Conservation (phyloP, 1,140 invertebrate genomes). For the Ceratoteleas bidentatus region DNA sequence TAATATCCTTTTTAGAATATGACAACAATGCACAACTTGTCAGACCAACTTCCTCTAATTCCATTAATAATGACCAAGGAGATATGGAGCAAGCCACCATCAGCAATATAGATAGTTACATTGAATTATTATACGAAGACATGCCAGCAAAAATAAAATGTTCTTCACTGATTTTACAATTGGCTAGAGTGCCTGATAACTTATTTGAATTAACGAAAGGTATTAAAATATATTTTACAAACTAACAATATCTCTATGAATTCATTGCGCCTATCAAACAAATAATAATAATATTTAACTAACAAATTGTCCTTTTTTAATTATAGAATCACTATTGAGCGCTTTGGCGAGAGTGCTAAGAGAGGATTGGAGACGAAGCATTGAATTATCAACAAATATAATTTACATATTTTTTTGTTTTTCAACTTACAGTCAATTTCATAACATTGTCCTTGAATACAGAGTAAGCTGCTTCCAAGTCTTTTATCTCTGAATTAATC, state of each 20-base stretch:
- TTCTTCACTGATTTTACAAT: conserved; percentile 93
- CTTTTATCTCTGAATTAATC: neutral
- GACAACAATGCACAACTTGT: conserved; percentile 69
- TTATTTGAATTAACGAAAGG: conserved; percentile 95
- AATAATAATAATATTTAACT: conserved; percentile 4
- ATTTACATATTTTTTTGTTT: conserved; percentile 99
- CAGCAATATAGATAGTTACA: conserved; percentile 94
- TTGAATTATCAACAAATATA: conserved; percentile 97
- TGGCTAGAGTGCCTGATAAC: conserved; percentile 96
- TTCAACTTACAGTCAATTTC: conserved; percentile 97
- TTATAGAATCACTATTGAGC: conserved; percentile 95
- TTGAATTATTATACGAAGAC: conserved; percentile 98
- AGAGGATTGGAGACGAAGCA: conserved; percentile 98
- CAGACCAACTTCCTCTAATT: conserved; percentile 76
- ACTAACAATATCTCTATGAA: too few relatives aligned
- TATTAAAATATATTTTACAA: conserved; percentile 82
- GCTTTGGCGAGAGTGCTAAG: conserved; percentile 95
- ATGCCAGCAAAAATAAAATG: conserved; percentile 95
- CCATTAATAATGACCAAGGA: conserved; percentile 69
- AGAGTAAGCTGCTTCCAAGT: conserved; percentile 83
- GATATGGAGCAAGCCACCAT: conserved; percentile 84
- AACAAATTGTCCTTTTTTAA: conserved; percentile 47
- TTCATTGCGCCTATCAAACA: too few relatives aligned
- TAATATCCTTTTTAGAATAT: conserved; percentile 60
- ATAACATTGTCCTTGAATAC: conserved; percentile 94